Evolutionary conservation across 2,797 vertebrate genomes (phyloP).

Genomic region (Myotis planiceps): DNA sequence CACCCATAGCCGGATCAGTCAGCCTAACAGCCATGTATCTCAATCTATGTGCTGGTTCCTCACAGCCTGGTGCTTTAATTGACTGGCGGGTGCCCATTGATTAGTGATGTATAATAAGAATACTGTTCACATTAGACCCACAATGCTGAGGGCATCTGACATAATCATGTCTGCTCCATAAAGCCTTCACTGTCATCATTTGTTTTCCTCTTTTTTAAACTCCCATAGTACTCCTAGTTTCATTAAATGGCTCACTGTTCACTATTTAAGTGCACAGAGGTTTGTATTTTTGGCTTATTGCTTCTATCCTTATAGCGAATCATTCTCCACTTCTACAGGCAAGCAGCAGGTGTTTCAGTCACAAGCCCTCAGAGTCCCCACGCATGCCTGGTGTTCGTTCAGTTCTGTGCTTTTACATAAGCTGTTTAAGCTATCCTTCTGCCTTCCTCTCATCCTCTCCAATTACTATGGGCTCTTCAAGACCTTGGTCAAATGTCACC

Average conservation of each 20-base stretch:
- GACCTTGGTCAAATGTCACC: background rate
- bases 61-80: background rate
- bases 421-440: background rate
- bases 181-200: conserved; percentile 1
- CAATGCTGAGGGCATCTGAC: background rate
- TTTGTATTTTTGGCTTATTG: conserved; percentile 45
- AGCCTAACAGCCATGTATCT: background rate
- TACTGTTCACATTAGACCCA: background rate
- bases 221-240: background rate
- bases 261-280: conserved; percentile 33
- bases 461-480: background rate
- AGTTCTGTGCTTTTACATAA: background rate
- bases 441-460: background rate
- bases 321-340: background rate
- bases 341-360: background rate
- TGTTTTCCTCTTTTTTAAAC: conserved; percentile 8
- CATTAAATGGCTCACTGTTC: background rate
- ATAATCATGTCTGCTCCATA: background rate
- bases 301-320: background rate
- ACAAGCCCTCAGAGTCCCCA: background rate
- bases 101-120: background rate
- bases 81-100: background rate
- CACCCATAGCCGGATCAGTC: background rate
- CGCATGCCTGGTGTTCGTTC: background rate
- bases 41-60: background rate